A percentile compares a stretch with the other conserved stretches of the same genome.
phyloP scores from a whole-genome alignment of 1,140 invertebrate genomes.

The Oreohelix idahoensis region DNA sequence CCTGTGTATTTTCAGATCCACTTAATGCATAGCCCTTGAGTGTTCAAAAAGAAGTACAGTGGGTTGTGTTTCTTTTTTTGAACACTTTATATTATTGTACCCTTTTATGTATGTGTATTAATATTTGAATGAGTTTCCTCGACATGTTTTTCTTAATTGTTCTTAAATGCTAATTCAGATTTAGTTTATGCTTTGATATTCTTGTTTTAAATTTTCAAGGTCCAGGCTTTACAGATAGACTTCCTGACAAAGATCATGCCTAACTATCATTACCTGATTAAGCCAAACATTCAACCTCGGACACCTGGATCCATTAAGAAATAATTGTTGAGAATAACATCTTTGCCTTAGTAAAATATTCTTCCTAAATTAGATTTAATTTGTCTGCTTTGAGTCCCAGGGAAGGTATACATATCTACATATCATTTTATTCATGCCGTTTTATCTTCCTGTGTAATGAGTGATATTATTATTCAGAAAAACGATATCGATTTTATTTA shows the following conservation, averaged over 20 bases:
- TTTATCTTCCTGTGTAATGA: background rate
- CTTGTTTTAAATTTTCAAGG: constrained; percentile 73
- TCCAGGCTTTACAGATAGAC: constrained; percentile 92
- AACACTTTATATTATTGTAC: too few relatives aligned
- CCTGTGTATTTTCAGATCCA: too few relatives aligned
- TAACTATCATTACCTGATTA: constrained; percentile 91
- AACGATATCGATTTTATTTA: background rate
- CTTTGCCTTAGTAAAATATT: background rate
- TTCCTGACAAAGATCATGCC: constrained; percentile 92
- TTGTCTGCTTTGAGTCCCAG: background rate
- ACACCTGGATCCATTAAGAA: constrained; percentile 16
- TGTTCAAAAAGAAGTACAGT: too few relatives aligned
- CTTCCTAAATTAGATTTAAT: background rate
- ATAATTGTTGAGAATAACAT: background rate
- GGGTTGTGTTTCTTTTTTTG: too few relatives aligned
- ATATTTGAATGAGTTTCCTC: too few relatives aligned
- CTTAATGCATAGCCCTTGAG: too few relatives aligned
- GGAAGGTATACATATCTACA: background rate
- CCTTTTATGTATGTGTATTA: too few relatives aligned
- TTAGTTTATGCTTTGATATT: background rate
- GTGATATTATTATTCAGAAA: background rate
- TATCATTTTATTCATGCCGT: background rate
- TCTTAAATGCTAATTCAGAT: too few relatives aligned
- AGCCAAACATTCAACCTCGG: constrained; percentile 73
- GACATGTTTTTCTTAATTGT: too few relatives aligned